Percentiles rank a stretch among this genome's conserved stretches.
Conservation (phyloP, 1,140 invertebrate species). For the Psix sp. region DNA sequence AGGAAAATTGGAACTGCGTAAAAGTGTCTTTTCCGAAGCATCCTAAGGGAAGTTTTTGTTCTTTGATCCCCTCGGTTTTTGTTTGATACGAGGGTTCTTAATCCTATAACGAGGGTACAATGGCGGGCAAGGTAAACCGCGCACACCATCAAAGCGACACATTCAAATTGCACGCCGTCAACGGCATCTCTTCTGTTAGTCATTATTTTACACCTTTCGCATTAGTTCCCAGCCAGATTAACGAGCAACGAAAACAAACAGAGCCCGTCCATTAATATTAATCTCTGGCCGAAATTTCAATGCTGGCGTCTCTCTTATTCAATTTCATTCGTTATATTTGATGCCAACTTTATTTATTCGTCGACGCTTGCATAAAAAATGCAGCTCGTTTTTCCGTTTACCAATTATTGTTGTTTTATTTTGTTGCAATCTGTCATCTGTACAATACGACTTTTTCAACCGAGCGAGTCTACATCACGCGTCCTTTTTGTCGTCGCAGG, state of each 20-base stretch:
- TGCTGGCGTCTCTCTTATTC: neutral
- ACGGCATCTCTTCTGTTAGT: conserved; percentile 6
- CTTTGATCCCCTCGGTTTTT: conserved; percentile 30
- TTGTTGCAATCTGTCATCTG: no score
- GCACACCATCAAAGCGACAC: conserved; percentile 33
- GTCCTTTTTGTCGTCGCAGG: conserved; percentile 11
- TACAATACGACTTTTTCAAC: no score
- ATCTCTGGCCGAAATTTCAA: neutral
- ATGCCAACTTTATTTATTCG: neutral
- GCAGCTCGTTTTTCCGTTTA: no score
- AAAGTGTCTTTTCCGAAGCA: neutral
- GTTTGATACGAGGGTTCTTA: conserved; percentile 57
- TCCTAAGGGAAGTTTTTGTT: conserved; percentile 13
- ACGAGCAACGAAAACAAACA: conserved; percentile 19
- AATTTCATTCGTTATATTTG: neutral
- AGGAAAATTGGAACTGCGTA: neutral
- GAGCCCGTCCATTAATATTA: conserved; percentile 4
- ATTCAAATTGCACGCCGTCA: conserved; percentile 40
- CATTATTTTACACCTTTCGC: conserved; percentile 24
- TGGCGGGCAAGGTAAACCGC: conserved; percentile 39
- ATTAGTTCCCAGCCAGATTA: conserved; percentile 19
- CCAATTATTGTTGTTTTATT: no score
- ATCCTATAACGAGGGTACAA: conserved; percentile 58
- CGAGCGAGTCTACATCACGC: conserved; percentile 5
- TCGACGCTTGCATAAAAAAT: no score